Percentiles rank a stretch among this genome's conserved stretches.
Conservation (phyloP, 2,113 vertebrate species). For the Mesoclemmys tuberculata region DNA sequence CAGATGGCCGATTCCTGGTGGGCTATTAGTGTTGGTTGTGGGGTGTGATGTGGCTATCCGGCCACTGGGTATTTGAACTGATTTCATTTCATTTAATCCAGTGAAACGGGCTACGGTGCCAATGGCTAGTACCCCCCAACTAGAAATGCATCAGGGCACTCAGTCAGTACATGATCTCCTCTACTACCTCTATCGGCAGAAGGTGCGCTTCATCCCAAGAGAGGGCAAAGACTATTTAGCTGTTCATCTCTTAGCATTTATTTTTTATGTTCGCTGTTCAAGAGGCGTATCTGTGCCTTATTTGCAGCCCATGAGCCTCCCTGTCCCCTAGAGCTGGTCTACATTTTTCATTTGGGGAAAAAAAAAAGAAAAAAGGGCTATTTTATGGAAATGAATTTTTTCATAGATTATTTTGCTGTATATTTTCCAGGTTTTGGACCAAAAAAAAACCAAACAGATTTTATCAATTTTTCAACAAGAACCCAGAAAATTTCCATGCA, state of each 20-base stretch:
- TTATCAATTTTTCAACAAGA: neutral
- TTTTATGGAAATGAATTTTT: neutral
- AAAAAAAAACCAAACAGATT: neutral
- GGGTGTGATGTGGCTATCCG: neutral
- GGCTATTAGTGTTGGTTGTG: rapidly evolving
- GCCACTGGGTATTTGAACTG: neutral
- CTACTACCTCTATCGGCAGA: slow-evolving; percentile 44
- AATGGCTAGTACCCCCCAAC: slow-evolving; percentile 13
- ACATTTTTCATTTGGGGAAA: neutral
- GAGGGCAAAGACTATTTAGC: slow-evolving; percentile 53
- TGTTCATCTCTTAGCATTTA: slow-evolving; percentile 48
- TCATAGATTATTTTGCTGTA: neutral
- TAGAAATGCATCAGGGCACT: slow-evolving; percentile 52
- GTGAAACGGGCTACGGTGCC: neutral
- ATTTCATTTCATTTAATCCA: neutral
- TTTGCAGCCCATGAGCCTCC: neutral
- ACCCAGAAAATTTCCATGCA: neutral
- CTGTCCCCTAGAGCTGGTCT: neutral
- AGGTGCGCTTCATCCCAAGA: slow-evolving; percentile 34
- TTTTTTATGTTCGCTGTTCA: slow-evolving; percentile 46
- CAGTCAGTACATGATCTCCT: slow-evolving; percentile 66
- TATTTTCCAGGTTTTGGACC: neutral
- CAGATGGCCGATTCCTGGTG: neutral
- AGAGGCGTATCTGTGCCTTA: neutral
- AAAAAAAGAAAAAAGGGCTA: neutral